Evolutionary conservation across 2,797 vertebrate species (phyloP).

Genomic region (Pseudomugil gertrudae): DNA sequence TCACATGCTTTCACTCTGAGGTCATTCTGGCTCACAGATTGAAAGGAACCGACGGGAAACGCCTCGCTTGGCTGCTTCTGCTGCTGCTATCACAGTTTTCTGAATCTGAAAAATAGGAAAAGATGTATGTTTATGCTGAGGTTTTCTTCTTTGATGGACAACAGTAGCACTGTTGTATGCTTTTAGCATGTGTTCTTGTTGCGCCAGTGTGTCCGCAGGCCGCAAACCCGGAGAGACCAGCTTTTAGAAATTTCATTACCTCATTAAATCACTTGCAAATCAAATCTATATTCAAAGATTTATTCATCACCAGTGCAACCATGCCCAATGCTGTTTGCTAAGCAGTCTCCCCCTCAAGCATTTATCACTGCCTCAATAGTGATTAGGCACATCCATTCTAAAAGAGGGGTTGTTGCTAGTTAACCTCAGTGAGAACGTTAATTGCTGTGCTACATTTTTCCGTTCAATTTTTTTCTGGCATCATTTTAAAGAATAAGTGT

Average conservation of each 20-base stretch:
- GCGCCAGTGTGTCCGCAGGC: slow-evolving; percentile 62
- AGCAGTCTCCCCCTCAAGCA: slow-evolving; percentile 55
- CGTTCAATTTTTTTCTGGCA: slow-evolving; percentile 45
- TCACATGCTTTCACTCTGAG: slow-evolving; percentile 57
- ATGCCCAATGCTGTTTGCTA: slow-evolving; percentile 52
- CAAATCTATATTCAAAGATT: slow-evolving; percentile 70
- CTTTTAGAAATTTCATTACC: slow-evolving; percentile 73
- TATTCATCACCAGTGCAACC: slow-evolving; percentile 49
- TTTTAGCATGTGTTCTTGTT: slow-evolving; percentile 54
- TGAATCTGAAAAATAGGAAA: slow-evolving; percentile 40
- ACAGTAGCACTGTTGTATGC: slow-evolving; percentile 48
- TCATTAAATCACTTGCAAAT: slow-evolving; percentile 69
- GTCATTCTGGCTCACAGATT: slow-evolving; percentile 62
- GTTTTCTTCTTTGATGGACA: slow-evolving; percentile 67
- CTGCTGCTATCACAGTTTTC: slow-evolving; percentile 58
- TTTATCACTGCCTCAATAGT: slow-evolving; percentile 63
- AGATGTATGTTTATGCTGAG: slow-evolving; percentile 67
- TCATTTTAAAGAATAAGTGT: slow-evolving; percentile 56
- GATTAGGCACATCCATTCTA: slow-evolving; percentile 56
- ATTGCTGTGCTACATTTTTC: slow-evolving; percentile 59
- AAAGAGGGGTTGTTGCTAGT: slow-evolving; percentile 57
- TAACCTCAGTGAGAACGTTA: slow-evolving; percentile 66
- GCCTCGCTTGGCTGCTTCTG: slow-evolving; percentile 52
- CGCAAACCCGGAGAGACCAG: slow-evolving; percentile 55
- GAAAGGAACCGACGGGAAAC: slow-evolving; percentile 55